A percentile compares a stretch with the other conserved stretches of the same genome.
These are phyloP conservation scores for Bubalus kerabau DNA, from an alignment of 2,113 vertebrate genomes.

Conservation along the genomic window DNA sequence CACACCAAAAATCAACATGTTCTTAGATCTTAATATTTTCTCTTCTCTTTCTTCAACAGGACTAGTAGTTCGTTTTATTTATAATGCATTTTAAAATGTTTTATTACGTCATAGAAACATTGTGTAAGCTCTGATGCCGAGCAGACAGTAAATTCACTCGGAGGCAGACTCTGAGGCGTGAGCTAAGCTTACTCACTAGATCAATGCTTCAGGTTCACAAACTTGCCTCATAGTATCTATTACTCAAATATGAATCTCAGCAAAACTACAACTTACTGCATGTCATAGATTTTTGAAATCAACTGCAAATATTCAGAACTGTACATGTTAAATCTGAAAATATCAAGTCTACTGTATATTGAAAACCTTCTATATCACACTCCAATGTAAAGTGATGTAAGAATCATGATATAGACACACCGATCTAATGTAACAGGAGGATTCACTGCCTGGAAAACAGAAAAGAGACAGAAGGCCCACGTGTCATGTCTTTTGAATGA, in stretches of 20 bases:
- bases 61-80: background rate
- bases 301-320: background rate
- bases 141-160: background rate
- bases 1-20: background rate
- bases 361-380: background rate
- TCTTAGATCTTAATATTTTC: background rate
- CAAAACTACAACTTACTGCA: background rate
- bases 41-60: background rate
- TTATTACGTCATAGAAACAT: background rate
- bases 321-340: background rate
- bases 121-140: background rate
- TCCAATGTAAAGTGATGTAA: background rate
- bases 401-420: background rate
- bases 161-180: background rate
- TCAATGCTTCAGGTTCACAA: background rate
- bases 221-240: background rate
- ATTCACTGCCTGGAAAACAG: background rate
- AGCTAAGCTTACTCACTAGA: background rate
- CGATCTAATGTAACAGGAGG: background rate
- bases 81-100: background rate
- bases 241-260: background rate
- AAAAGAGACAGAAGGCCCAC: background rate
- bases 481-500: background rate
- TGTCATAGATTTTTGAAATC: background rate
- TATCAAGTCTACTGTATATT: background rate